Percentiles rank a stretch among this genome's conserved stretches.
Evolutionary conservation across 2,797 vertebrate genomes (phyloP).

Genomic region (Champsocephalus gunnari): DNA sequence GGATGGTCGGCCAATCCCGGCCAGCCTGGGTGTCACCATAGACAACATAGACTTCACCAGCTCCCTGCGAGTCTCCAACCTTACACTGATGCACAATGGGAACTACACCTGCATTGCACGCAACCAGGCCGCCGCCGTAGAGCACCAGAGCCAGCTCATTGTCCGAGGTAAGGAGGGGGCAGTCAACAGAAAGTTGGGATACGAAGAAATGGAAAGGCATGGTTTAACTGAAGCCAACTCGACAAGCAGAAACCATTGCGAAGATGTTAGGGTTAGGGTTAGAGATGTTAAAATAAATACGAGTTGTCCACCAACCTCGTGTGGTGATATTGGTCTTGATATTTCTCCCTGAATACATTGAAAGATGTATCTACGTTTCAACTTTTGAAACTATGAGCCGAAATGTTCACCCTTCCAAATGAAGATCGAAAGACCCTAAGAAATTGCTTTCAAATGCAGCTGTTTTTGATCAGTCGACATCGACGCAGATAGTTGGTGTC

Average conservation of each 20-base stretch:
- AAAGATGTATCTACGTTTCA: background rate
- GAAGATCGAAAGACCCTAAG: background rate
- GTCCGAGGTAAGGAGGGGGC: constrained; percentile 89
- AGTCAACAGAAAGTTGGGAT: background rate
- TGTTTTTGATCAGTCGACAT: background rate
- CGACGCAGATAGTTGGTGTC: background rate
- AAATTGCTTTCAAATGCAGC: background rate
- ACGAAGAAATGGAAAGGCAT: background rate
- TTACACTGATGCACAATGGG: constrained; percentile 96
- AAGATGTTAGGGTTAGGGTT: background rate
- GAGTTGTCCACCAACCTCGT: background rate
- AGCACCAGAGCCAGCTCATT: constrained; percentile 96
- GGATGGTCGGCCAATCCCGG: constrained; percentile 93
- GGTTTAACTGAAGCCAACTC: background rate
- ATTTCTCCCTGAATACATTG: background rate
- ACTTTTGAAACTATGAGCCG: background rate
- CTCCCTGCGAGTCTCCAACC: constrained; percentile 96
- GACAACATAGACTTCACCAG: constrained; percentile 99
- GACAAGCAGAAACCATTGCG: background rate
- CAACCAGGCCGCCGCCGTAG: constrained; percentile 94
- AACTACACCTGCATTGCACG: constrained; percentile 98
- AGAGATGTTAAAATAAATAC: background rate
- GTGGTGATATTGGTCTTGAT: background rate
- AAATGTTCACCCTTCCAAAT: background rate
- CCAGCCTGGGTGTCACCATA: constrained; percentile 95